Evolutionary conservation across 2,888 invertebrate species (phyloP), one percentile per base, ranked within the genome.

Genomic region (Chorisops tibialis): DNA sequence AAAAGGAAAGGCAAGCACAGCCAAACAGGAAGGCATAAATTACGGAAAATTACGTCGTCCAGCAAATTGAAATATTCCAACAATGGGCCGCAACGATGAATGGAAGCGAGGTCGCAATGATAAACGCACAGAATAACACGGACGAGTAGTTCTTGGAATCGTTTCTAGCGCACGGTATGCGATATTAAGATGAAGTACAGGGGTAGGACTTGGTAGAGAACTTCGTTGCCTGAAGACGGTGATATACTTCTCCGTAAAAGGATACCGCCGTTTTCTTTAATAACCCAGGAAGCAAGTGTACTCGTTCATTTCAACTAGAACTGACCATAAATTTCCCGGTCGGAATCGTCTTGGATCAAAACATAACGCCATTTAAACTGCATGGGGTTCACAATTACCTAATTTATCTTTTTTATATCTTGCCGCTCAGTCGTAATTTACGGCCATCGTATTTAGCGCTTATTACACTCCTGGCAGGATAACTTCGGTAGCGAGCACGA

Each of bases 371-470:
- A 68, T 70, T 69, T 69, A 70, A 30, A 69, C 70, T 67, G 69
- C 70, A 70, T 70, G 70, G 67, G 70, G 70, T 68, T 69, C 68
- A 69, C 68, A 70, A 70, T 70, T 70, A 70, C 69, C 69, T 69
- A 69, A 69, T 70, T 70, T 70, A 70, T 70, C 70, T 68, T 68
- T 67, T 67, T 64, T 60, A 62, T 60, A 63, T 62, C 52, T 45
- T 54, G 21, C 39, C 37, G 30, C 30, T 9, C 30, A 9, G 30
- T 5, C 30, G 30, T 30, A 7, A 30, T 30, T 7, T 7, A 30
- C 30, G 30, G 30, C 9, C 30, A 30, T 14, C 12, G 41, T 18
- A 41, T 41, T 41, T 12, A 9, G 7, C 14, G 5, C 41, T 1
- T 5, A 6, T 7, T 6, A 6, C 7, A 7, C 14, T 41, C 41